These are phyloP conservation scores for Beaufortia kweichowensis DNA, from an alignment of 2,113 vertebrate species.

Conservation along the genomic window DNA sequence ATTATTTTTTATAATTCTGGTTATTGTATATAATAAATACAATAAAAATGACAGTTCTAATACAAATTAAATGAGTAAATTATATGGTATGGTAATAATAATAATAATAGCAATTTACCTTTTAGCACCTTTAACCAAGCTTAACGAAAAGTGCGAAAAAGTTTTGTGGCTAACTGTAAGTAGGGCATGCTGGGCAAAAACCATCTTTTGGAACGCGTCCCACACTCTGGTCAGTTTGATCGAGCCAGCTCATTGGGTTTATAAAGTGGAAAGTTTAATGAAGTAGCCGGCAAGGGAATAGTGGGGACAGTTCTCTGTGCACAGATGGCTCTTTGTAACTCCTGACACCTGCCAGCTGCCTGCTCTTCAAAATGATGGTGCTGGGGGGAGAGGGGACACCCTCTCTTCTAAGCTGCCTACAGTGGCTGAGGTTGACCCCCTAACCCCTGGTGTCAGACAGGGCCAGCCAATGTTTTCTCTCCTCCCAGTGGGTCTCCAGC, in stretches of 20 bases:
- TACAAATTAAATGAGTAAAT: too few relatives aligned
- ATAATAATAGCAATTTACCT: too few relatives aligned
- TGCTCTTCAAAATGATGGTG: constrained; percentile 81
- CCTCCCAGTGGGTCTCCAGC: constrained; percentile 67
- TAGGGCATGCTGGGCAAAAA: constrained; percentile 22
- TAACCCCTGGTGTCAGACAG: constrained; percentile 81
- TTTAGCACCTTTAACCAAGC: too few relatives aligned
- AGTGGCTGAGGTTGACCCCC: constrained; percentile 75
- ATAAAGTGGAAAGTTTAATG: constrained; percentile 82
- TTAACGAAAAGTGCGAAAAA: background rate
- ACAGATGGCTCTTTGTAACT: constrained; percentile 99
- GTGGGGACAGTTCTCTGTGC: constrained; percentile 81
- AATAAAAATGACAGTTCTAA: too few relatives aligned
- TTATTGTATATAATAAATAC: too few relatives aligned
- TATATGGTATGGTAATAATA: too few relatives aligned
- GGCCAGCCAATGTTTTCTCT: constrained; percentile 77
- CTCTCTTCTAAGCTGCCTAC: constrained; percentile 81
- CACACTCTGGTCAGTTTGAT: constrained; percentile 51
- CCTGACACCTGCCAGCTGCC: constrained; percentile 99
- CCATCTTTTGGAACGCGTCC: constrained; percentile 30
- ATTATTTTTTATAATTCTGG: too few relatives aligned
- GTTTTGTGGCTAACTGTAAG: constrained; percentile 18
- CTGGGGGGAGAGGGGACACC: constrained; percentile 70
- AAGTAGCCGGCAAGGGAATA: constrained; percentile 80
- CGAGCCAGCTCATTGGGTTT: constrained; percentile 62